phyloP scores from a whole-genome alignment of 2,888 invertebrate species.

The Dastarcus helophoroides region DNA sequence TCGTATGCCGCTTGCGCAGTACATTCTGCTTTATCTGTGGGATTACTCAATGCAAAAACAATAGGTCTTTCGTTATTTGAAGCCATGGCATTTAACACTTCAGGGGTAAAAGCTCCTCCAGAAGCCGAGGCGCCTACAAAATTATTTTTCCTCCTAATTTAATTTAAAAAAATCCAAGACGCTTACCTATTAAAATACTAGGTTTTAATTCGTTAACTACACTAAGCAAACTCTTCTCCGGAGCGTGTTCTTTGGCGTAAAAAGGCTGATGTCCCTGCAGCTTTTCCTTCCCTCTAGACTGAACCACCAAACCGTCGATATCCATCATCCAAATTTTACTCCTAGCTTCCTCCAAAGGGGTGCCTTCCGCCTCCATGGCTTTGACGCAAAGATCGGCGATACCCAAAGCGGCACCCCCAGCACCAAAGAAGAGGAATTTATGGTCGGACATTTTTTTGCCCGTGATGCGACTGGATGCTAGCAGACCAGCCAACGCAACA shows the following conservation, averaged over 20 bases:
- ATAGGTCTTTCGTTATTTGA: slow-evolving; percentile 77
- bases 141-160: too few relatives aligned
- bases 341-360: slow-evolving; percentile 57
- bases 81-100: slow-evolving; percentile 79
- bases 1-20: slow-evolving; percentile 91
- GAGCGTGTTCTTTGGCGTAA: slow-evolving; percentile 68
- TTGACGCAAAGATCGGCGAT: slow-evolving; percentile 73
- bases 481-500: slow-evolving; percentile 47
- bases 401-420: slow-evolving; percentile 47
- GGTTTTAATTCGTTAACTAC: slow-evolving; percentile 80
- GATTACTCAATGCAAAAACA: slow-evolving; percentile 95
- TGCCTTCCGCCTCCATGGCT: slow-evolving; percentile 63
- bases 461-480: slow-evolving; percentile 68
- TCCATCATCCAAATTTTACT: slow-evolving; percentile 94
- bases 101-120: slow-evolving; percentile 81
- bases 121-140: slow-evolving; percentile 81
- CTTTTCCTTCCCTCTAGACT: slow-evolving; percentile 47
- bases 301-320: slow-evolving; percentile 78
- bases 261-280: slow-evolving; percentile 49
- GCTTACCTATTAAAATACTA: slow-evolving; percentile 72
- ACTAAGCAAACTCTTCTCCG: slow-evolving; percentile 65
- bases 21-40: slow-evolving; percentile 95
- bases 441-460: slow-evolving; percentile 70
- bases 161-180: slow-evolving; percentile 5
- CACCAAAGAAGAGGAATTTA: slow-evolving; percentile 83